phyloP scores from a whole-genome alignment of 2,888 invertebrate species.

The Tenthredo scrophulariae region DNA sequence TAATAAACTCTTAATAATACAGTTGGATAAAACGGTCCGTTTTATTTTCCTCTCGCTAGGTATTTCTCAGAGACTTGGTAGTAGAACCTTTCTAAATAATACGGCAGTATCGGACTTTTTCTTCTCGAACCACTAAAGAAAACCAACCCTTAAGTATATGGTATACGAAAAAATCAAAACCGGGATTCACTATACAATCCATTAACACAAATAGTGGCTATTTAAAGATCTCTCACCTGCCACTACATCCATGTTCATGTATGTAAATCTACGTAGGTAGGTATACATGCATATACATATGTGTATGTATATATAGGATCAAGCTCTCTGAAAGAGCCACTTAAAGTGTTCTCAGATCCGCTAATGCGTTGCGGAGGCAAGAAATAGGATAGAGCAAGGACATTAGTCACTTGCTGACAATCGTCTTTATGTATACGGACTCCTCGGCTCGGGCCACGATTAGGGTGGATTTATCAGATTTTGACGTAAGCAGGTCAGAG shows the following conservation, averaged over 20 bases:
- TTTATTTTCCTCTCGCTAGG: background rate
- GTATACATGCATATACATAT: background rate
- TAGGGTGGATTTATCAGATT: constrained; percentile 55
- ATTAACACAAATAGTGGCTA: background rate
- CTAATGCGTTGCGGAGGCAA: constrained; percentile 56
- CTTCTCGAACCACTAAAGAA: background rate
- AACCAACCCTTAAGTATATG: background rate
- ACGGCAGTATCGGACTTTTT: background rate
- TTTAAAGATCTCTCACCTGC: constrained; percentile 25
- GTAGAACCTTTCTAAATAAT: background rate
- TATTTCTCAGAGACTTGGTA: background rate
- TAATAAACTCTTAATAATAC: constrained; percentile 22
- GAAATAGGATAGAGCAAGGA: constrained; percentile 58
- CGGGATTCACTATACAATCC: background rate
- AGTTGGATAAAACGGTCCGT: background rate
- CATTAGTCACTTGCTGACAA: constrained; percentile 60
- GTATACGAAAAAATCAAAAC: background rate
- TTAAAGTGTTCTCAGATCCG: constrained; percentile 58
- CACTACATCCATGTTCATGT: background rate
- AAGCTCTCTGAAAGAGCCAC: constrained; percentile 59
- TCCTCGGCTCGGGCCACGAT: constrained; percentile 38
- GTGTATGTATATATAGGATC: background rate
- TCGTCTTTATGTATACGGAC: constrained; percentile 45
- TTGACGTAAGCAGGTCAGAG: constrained; percentile 52
- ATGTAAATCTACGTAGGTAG: background rate